A percentile compares a stretch with the other conserved stretches of the same genome.
phyloP scores from a whole-genome alignment of 2,113 vertebrate species.

The Megaceryle torquata region DNA sequence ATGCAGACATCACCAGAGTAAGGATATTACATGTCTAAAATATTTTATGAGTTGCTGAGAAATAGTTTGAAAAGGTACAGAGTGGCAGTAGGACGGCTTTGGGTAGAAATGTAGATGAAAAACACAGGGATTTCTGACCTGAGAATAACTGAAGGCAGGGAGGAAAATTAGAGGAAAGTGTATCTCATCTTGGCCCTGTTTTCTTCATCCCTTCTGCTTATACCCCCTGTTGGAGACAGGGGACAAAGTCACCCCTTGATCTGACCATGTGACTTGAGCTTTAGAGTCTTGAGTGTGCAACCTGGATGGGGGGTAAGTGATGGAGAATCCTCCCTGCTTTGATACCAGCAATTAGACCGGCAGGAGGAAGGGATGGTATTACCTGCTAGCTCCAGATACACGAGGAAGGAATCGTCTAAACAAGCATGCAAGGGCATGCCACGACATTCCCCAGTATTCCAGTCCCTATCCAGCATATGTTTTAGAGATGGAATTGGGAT shows the following conservation, averaged over 20 bases:
- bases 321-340: not conserved
- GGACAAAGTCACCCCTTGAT: rapidly evolving
- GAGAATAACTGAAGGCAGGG: not conserved
- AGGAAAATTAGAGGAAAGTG: not conserved
- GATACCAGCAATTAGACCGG: not conserved
- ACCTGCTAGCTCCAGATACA: not conserved
- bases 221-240: not conserved
- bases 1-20: not conserved
- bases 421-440: not conserved
- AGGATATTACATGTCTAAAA: not conserved
- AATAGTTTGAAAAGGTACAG: not conserved
- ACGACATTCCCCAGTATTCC: not conserved
- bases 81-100: not conserved
- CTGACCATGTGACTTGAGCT: not conserved
- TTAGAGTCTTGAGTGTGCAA: not conserved
- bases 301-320: not conserved
- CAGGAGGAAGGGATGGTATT: not conserved
- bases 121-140: not conserved
- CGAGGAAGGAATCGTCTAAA: not conserved
- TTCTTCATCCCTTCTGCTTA: not conserved
- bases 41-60: not conserved
- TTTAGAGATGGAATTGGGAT: not conserved
- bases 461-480: not conserved
- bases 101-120: not conserved
- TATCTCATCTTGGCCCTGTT: not conserved